Evolutionary conservation across 1,140 invertebrate species (phyloP), one percentile per base, ranked within the genome.

Genomic region (Arion vulgaris): DNA sequence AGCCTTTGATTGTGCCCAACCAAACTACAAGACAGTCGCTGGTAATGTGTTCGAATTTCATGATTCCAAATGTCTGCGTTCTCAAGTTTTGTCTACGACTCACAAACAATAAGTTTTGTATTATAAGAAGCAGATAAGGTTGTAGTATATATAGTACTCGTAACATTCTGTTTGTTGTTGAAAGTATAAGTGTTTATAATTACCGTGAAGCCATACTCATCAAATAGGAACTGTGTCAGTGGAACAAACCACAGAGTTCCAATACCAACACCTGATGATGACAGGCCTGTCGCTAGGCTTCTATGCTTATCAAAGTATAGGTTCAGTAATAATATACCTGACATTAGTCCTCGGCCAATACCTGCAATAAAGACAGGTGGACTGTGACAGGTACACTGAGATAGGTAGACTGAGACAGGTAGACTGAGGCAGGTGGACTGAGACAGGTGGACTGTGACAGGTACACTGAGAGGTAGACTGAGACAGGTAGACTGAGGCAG

Each of bases 241-340:
- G 78, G 62, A 17, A 80, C 39, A 26, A 71, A 13, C 32, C 34
- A 36, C n/a, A 80, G 41, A 9, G 78, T 17, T 13, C 78, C 78
- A 7, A 80, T 34, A 1, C 78, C 78, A 17, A 80, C 66, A 41
- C 78, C 78, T 15, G 78, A 69, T 9, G 32, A 17, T 19, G 34
- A 36, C 38, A 80, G 28, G 1, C 62, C 62, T 49, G 28, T 41
- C 11, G 78, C 78, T 26, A 80, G 34, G 17, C 78, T 71, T 34
- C 78, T 34, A 15, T 57, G 78, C 49, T 71, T 80, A 41, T 80
- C 78, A 34, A 80, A 80, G 66, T 80, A 80, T 0, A 71, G 41
- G 32, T 49, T 71, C n/a, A 80, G 32, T 1, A 78, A 32, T 1
- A 78, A 23, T 5, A 78, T 36, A 7, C 38, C 53, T 32, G 28